Conservation (phyloP, 2,797 vertebrate species). For the Trichosurus vulpecula region DNA sequence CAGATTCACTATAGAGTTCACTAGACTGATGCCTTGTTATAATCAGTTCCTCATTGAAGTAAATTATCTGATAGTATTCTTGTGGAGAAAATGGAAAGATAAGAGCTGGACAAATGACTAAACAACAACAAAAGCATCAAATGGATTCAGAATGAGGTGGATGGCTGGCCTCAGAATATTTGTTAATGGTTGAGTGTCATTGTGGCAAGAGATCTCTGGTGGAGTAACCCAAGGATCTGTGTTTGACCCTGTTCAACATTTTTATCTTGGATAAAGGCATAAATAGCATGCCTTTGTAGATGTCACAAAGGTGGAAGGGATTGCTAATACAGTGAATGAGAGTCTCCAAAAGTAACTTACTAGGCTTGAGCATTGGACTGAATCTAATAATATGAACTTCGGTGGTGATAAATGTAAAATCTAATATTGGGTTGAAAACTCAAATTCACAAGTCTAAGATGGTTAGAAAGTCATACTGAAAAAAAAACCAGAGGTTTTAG, state of each 20-base stretch:
- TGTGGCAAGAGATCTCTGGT: not conserved
- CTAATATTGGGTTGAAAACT: not conserved
- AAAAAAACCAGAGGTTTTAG: not conserved
- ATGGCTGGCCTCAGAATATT: not conserved
- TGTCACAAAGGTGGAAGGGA: not conserved
- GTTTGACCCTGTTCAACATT: not conserved
- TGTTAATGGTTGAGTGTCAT: not conserved
- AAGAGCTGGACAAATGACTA: not conserved
- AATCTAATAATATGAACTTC: not conserved
- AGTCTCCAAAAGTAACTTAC: not conserved
- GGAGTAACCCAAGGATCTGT: not conserved
- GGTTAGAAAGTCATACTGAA: not conserved
- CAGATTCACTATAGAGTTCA: not conserved
- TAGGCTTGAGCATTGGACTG: not conserved
- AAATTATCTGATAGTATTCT: not conserved
- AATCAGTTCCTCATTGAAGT: not conserved
- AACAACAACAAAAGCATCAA: not conserved
- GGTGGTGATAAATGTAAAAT: not conserved
- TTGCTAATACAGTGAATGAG: not conserved
- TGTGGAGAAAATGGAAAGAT: not conserved
- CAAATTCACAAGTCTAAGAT: not conserved
- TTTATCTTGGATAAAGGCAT: not conserved
- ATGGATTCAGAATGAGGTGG: not conserved
- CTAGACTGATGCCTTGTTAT: not conserved
- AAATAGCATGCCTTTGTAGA: not conserved